Evolutionary conservation across 2,113 vertebrate species (phyloP).

Genomic region (Sprattus sprattus): DNA sequence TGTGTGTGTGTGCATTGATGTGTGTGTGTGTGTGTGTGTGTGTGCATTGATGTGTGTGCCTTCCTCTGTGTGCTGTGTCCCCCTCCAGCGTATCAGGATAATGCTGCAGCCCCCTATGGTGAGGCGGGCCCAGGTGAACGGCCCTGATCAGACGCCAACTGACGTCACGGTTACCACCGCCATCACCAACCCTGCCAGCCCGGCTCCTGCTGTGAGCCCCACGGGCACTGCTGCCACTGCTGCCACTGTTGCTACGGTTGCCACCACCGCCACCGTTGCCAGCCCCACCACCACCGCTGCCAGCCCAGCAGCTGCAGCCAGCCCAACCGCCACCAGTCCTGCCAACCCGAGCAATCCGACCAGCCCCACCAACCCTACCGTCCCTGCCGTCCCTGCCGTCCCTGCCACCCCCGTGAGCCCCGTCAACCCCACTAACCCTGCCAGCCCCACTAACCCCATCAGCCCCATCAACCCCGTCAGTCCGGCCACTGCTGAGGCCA

Average conservation of each 20-base stretch:
- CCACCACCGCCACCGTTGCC: constrained; percentile 30
- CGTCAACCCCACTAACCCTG: constrained; percentile 66
- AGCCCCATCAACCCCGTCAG: constrained; percentile 68
- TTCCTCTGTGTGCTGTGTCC: constrained; percentile 11
- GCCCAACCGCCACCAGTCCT: not conserved
- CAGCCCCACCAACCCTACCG: constrained; percentile 51
- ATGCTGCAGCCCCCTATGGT: constrained; percentile 89
- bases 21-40: not conserved
- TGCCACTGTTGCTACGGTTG: constrained; percentile 51
- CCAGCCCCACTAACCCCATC: constrained; percentile 56
- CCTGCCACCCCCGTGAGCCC: constrained; percentile 33
- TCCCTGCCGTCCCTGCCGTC: constrained; percentile 28
- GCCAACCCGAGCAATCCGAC: not conserved
- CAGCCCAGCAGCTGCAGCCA: not conserved
- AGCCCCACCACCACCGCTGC: not conserved
- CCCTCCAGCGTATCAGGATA: constrained; percentile 83
- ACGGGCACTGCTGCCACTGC: constrained; percentile 46
- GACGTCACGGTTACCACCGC: constrained; percentile 16
- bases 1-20: not conserved
- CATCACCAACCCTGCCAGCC: constrained; percentile 48
- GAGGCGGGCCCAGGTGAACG: constrained; percentile 81
- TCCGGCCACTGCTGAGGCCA: constrained; percentile 85
- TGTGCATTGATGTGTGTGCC: not conserved
- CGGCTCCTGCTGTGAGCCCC: constrained; percentile 47
- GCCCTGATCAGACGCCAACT: constrained; percentile 80